Percentiles rank a stretch among this genome's conserved stretches.
Conservation (phyloP, 2,797 vertebrate genomes). For the Crax fasciolata region DNA sequence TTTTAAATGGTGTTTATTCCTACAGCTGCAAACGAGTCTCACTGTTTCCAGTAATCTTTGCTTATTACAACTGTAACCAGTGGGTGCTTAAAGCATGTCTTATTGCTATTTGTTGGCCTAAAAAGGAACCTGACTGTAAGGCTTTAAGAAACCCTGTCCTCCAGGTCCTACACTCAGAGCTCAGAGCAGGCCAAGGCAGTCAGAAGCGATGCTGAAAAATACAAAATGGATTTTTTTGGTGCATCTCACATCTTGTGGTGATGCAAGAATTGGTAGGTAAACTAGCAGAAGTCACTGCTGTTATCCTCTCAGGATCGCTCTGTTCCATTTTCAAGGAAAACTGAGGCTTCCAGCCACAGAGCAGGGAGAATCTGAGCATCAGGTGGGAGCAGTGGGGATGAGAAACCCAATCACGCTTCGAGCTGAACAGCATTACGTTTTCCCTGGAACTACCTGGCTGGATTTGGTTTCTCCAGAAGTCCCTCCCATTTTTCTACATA, state of each 20-base stretch:
- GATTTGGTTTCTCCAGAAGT: neutral
- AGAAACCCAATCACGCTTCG: neutral
- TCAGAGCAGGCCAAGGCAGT: neutral
- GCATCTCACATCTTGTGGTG: neutral
- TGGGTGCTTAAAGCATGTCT: neutral
- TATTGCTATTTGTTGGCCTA: neutral
- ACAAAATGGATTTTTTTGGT: neutral
- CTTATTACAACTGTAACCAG: neutral
- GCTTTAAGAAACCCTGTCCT: neutral
- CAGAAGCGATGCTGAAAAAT: neutral
- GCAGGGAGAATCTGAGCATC: neutral
- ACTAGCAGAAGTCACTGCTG: neutral
- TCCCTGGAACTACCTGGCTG: neutral
- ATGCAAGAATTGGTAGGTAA: neutral
- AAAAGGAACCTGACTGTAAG: neutral
- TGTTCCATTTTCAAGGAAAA: neutral
- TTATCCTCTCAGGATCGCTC: neutral
- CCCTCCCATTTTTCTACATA: neutral
- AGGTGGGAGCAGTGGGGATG: neutral
- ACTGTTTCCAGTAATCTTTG: neutral
- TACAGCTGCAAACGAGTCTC: neutral
- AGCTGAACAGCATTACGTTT: neutral
- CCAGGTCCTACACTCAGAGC: neutral
- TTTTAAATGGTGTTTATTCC: neutral
- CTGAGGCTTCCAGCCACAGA: neutral